Base-by-base conservation (phyloP, 2,113 vertebrate species). In the Sinosuthora webbiana region DNA sequence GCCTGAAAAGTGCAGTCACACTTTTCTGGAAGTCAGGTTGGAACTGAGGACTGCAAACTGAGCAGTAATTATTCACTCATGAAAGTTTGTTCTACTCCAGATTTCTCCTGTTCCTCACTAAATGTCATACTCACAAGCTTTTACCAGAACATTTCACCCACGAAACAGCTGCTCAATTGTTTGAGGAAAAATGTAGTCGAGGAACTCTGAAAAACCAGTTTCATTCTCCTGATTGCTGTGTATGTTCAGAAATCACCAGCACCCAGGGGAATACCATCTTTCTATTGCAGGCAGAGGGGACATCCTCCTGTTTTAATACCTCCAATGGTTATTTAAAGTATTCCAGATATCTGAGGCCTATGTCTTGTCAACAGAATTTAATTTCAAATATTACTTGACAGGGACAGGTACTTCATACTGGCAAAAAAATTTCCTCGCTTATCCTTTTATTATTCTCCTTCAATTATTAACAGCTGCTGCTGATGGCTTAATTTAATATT, bases 51-150 rank as follows among this genome's bases (percentile, higher is more conserved):
- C 35, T 62, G 35, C 47, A 67, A 84, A 83, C 1, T 45, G 39
- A 82, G 39, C 79, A 44, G 30, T 44, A 92, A 71, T 70, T 85
- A 92, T 49, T 92, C 65, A 75, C 42, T 83, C 47, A n/a, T 17
- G 28, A 59, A 81, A 56, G 14, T 4, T 10, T 53, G 4, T 22
- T 71, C 56, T 77, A 9, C 55, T 71, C 60, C 75, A 67, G 30
- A 45, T 56, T 90, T 85, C 39, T 88, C 44, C 49, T 64, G 33
- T 52, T 87, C 65, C 63, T 82, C 60, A 59, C 70, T 71, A 76
- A 47, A 44, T 67, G 45, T 85, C 33, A 59, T 30, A 44, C n/a
- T 74, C 30, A 59, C 24, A 52, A 92, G 23, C 44, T 42, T 88
- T 75, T 64, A 90, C 56, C 35, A 68, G 70, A 92, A 55, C 37